Percentiles rank a stretch among this genome's conserved stretches.
phyloP scores from a whole-genome alignment of 2,888 invertebrate genomes.

The Agrochola macilenta region DNA sequence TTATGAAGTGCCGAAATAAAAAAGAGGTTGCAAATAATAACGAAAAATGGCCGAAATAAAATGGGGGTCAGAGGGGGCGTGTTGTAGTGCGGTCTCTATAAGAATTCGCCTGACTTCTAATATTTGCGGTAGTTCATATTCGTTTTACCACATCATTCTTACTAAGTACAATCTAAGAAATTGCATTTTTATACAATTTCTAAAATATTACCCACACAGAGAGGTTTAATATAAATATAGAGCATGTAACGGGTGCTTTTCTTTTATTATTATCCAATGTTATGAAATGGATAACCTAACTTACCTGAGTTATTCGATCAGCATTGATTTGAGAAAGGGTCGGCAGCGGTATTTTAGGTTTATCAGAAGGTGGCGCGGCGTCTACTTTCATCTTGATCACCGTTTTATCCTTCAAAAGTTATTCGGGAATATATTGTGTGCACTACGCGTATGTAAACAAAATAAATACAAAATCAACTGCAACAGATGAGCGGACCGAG shows the following conservation, averaged over 20 bases:
- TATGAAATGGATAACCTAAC: constrained; percentile 78
- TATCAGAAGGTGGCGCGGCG: constrained; percentile 76
- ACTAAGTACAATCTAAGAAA: not conserved
- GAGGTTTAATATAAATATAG: constrained; percentile 12
- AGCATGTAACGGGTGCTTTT: constrained; percentile 6
- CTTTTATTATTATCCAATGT: constrained; percentile 59
- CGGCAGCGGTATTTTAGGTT: constrained; percentile 91
- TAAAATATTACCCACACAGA: not conserved
- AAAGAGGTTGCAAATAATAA: not conserved
- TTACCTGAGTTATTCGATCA: constrained; percentile 96
- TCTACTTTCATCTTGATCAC: constrained; percentile 81
- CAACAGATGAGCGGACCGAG: no score
- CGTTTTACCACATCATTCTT: not conserved
- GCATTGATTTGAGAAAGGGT: constrained; percentile 97
- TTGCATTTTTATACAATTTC: not conserved
- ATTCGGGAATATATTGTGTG: constrained; percentile 35
- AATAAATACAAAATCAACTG: constrained; percentile 1
- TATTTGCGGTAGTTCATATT: not conserved
- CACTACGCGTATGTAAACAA: constrained; percentile 42
- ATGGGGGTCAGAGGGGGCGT: not conserved
- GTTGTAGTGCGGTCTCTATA: not conserved
- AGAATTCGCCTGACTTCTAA: not conserved
- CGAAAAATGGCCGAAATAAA: not conserved
- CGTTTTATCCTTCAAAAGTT: constrained; percentile 29
- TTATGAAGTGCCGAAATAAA: not conserved